Evolutionary conservation across 1,140 invertebrate species (phyloP), one percentile per base, ranked within the genome.

Genomic region (Telenomus remus): DNA sequence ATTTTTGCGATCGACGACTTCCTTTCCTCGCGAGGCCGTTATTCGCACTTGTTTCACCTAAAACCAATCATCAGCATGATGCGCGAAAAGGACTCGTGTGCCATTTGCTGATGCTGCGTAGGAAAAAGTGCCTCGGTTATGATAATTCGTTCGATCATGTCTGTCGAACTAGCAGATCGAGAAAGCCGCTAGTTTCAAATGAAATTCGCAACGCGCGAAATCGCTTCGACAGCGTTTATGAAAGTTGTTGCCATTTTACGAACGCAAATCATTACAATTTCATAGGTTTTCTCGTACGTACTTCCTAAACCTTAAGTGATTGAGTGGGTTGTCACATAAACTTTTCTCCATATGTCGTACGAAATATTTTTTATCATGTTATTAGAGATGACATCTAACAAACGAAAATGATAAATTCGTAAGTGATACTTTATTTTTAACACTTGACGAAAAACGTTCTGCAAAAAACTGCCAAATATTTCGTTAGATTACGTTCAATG

Each of bases 1-100:
- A 85, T 83, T 85, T 83, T 85, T 85, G 60, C 79, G 49, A 81
- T 82, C 69, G 61, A 35, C 61, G 65, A 76, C 75, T 83, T 83
- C 79, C 80, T 82, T 79, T 51, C 49, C 64, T 51, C 51, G 35
- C 61, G 78, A 39, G 35, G 70, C 65, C 69, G 69, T 78, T 76
- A 80, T 72, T 73, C 65, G 73, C 68, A 64, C 71, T 78, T 78
- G 75, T 71, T 74, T 46, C 61, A 72, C 75, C 69, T 77, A 77
- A 77, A 77, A 72, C 75, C 69, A 77, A 77, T 77, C 69, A 77
- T 69, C 69, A 10, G 64, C 64, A 60, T 51, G 64, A 69, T 72
- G 63, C 46, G 64, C 64, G 48, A 69, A 77, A 72, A 47, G 69
- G 68, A 77, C 69, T 64, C 64, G 69, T 55, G 57, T 72, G 75